Evolutionary conservation across 23 tunicate genomes (phyloP).

Genomic region (Ciona savignyi): DNA sequence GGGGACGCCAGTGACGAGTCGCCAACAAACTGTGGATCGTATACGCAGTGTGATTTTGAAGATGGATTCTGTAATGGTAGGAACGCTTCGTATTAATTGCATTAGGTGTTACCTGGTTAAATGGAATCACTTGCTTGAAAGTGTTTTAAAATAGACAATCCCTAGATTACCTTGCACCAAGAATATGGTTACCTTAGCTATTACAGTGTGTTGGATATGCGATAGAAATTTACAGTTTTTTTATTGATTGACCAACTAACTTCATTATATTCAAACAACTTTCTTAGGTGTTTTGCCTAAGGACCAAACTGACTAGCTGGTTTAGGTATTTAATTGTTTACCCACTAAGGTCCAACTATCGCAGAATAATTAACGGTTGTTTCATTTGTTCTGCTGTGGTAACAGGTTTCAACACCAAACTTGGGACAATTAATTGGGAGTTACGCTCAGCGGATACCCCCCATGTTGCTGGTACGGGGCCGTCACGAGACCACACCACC

Average conservation of each 20-base stretch:
- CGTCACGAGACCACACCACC: conserved; percentile 83
- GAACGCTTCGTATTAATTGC: background rate
- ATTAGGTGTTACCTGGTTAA: background rate
- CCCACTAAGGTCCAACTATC: too few species aligned
- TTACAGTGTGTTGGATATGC: too few species aligned
- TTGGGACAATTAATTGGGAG: conserved; percentile 83
- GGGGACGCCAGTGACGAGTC: conserved; percentile 82
- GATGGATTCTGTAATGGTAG: conserved; percentile 72
- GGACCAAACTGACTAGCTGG: too few species aligned
- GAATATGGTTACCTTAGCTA: too few species aligned
- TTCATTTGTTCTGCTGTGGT: background rate
- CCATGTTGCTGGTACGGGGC: conserved; percentile 61
- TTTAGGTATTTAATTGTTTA: too few species aligned
- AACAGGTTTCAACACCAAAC: conserved; percentile 33
- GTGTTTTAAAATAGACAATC: background rate
- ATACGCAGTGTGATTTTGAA: conserved; percentile 74
- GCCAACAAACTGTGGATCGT: conserved; percentile 11
- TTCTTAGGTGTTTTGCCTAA: too few species aligned
- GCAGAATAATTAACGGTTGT: too few species aligned
- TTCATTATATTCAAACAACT: too few species aligned
- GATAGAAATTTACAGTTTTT: too few species aligned
- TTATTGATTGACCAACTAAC: too few species aligned
- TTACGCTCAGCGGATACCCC: conserved; percentile 77
- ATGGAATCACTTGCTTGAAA: background rate
- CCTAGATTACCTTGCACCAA: too few species aligned